Evolutionary conservation across 2,888 invertebrate genomes (phyloP).

Genomic region (Agrochola circellaris): DNA sequence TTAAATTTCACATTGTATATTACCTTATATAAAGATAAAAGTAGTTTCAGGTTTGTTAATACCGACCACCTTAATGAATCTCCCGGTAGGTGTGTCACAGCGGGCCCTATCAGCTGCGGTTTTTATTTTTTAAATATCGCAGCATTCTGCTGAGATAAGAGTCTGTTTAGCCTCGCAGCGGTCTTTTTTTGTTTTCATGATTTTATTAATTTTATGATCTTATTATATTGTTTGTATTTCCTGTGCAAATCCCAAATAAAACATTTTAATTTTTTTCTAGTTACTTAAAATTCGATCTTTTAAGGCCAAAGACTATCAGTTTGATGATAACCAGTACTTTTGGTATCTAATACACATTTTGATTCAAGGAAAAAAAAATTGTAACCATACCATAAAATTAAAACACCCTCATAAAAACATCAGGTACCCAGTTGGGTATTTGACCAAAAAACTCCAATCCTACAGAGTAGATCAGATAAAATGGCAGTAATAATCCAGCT

Average conservation of each 20-base stretch:
- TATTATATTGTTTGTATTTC: too few relatives aligned
- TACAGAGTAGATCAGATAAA: slow-evolving; percentile 69
- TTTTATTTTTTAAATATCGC: too few relatives aligned
- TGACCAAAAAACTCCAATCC: slow-evolving; percentile 26
- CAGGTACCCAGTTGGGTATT: background rate
- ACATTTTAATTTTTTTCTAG: too few relatives aligned
- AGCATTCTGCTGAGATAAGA: too few relatives aligned
- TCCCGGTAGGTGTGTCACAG: too few relatives aligned
- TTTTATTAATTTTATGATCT: too few relatives aligned
- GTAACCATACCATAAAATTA: background rate
- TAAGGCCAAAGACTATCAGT: background rate
- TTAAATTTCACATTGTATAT: too few relatives aligned
- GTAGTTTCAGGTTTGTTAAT: background rate
- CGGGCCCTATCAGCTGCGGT: too few relatives aligned
- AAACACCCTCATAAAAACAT: background rate
- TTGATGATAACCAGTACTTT: background rate
- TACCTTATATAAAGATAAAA: too few relatives aligned
- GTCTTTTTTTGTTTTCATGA: too few relatives aligned
- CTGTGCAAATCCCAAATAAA: too few relatives aligned
- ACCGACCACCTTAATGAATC: background rate
- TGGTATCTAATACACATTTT: background rate
- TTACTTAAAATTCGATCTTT: background rate
- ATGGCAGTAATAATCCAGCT: slow-evolving; percentile 68
- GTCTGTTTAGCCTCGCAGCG: too few relatives aligned
- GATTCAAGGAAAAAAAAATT: background rate